A percentile compares a stretch with the other conserved stretches of the same genome.
Conservation (phyloP, 2,888 invertebrate genomes). For the Latheticus oryzae region DNA sequence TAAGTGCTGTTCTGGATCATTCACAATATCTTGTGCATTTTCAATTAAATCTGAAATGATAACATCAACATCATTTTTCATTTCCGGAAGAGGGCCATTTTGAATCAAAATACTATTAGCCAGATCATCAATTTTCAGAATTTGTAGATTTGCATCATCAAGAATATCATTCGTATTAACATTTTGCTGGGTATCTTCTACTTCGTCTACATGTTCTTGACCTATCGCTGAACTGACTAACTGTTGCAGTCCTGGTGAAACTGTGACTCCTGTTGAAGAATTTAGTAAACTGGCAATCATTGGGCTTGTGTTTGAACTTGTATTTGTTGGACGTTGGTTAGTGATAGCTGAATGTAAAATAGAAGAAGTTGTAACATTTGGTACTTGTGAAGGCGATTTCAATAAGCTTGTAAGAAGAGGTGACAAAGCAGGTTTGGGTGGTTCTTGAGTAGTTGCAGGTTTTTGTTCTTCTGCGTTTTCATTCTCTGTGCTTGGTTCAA, state of each 20-base stretch:
- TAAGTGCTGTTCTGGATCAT: slow-evolving; percentile 63
- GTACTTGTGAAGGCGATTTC: slow-evolving; percentile 74
- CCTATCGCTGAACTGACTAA: slow-evolving; percentile 66
- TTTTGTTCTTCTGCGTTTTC: slow-evolving; percentile 53
- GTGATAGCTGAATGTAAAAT: slow-evolving; percentile 64
- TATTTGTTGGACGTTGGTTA: slow-evolving; percentile 60
- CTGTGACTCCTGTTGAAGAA: slow-evolving; percentile 54
- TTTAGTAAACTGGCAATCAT: slow-evolving; percentile 70
- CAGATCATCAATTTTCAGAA: slow-evolving; percentile 65
- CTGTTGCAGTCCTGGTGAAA: slow-evolving; percentile 68
- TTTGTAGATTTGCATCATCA: slow-evolving; percentile 59
- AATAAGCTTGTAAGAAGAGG: slow-evolving; percentile 86
- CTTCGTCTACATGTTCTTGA: slow-evolving; percentile 46
- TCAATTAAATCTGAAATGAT: slow-evolving; percentile 69
- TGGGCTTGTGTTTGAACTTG: slow-evolving; percentile 60
- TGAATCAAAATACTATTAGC: slow-evolving; percentile 65
- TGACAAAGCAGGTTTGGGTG: slow-evolving; percentile 70
- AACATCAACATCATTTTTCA: slow-evolving; percentile 69
- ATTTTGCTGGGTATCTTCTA: slow-evolving; percentile 17
- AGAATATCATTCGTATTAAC: slow-evolving; percentile 49
- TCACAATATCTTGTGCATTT: slow-evolving; percentile 65
- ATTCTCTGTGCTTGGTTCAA: slow-evolving; percentile 57
- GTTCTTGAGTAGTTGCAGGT: slow-evolving; percentile 44
- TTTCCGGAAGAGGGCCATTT: slow-evolving; percentile 67
- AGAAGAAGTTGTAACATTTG: slow-evolving; percentile 63